These are phyloP conservation scores for Datnioides undecimradiatus DNA, from an alignment of 2,113 vertebrate species.

Conservation along the genomic window DNA sequence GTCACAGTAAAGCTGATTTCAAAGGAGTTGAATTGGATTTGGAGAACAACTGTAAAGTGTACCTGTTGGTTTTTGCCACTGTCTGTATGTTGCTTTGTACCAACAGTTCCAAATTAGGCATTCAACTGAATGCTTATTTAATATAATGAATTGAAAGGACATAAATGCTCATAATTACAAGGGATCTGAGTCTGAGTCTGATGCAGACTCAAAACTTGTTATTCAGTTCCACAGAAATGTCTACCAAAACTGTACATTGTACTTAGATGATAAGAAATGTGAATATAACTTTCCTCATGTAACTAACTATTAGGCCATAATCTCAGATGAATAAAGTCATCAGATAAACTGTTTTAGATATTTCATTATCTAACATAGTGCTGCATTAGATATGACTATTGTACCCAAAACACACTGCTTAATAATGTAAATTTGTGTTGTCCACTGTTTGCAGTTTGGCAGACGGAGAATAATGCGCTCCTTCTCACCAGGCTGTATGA, in stretches of 20 bases:
- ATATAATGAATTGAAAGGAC: background rate
- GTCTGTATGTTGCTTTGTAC: slow-evolving; percentile 8
- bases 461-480: background rate
- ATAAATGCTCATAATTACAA: background rate
- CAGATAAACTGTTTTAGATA: background rate
- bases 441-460: slow-evolving; percentile 20
- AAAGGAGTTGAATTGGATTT: background rate
- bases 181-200: background rate
- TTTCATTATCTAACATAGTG: background rate
- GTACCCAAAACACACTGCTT: slow-evolving; percentile 11
- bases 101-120: slow-evolving; percentile 1
- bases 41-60: background rate
- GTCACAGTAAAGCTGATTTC: background rate
- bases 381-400: background rate
- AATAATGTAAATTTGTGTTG: background rate
- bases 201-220: background rate
- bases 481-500: slow-evolving; percentile 34
- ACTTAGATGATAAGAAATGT: slow-evolving; percentile 5
- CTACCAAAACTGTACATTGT: slow-evolving; percentile 12
- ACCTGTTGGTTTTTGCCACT: slow-evolving; percentile 11
- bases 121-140: slow-evolving; percentile 15
- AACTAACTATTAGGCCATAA: background rate
- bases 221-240: background rate
- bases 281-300: background rate
- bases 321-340: background rate